phyloP scores from a whole-genome alignment of 2,888 invertebrate species.

The Holacanthella duospinosa region DNA sequence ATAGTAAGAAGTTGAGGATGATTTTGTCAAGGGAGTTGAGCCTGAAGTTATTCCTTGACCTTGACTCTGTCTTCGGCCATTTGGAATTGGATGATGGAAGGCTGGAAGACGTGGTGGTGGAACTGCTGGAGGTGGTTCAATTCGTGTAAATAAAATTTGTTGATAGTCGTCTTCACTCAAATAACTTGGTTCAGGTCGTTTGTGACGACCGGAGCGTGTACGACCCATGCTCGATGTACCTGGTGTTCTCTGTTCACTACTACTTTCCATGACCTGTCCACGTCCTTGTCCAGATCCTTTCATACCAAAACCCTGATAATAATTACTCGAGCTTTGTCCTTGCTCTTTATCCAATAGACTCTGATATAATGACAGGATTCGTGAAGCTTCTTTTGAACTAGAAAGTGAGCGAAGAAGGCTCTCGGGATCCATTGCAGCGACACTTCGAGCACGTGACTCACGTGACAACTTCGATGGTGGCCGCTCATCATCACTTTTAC shows the following conservation, averaged over 20 bases:
- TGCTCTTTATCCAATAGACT: conserved; percentile 19
- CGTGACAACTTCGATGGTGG: conserved; percentile 35
- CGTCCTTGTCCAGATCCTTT: background rate
- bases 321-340: background rate
- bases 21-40: background rate
- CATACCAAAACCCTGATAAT: background rate
- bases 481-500: conserved; percentile 37
- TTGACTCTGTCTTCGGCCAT: background rate
- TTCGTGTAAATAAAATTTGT: conserved; percentile 26
- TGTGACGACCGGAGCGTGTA: background rate
- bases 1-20: background rate
- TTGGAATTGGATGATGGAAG: background rate
- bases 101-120: background rate
- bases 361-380: conserved; percentile 35
- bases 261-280: background rate
- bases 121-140: background rate
- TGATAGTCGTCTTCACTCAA: conserved; percentile 37
- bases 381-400: conserved; percentile 35
- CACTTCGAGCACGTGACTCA: conserved; percentile 36
- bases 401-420: conserved; percentile 33
- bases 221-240: background rate
- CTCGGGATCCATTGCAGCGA: conserved; percentile 36
- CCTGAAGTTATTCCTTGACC: background rate
- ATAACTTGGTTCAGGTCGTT: background rate
- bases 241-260: background rate